Base-by-base conservation (phyloP, 2,888 invertebrate genomes). In the Mimas tiliae region DNA sequence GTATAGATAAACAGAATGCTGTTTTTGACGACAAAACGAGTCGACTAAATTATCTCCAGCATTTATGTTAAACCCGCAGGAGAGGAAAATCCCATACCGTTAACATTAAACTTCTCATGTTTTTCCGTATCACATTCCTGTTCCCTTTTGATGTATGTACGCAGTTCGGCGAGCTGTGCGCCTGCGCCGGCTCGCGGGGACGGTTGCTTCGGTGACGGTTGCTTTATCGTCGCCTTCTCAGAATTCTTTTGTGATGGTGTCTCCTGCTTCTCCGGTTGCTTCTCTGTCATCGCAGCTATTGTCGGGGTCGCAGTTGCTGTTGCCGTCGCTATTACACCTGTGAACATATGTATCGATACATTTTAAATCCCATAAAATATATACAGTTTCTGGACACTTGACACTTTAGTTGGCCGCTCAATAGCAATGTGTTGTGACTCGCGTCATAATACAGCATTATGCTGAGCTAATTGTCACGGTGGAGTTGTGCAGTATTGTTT, bases 281-380 rank as follows among this genome's bases (percentile, higher is more conserved):
- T 69, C 62, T 69, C 71, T 34, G 74, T 77, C 12, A 79, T 72
- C 21, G 80, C 73, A 0, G 85, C 72, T 1, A 86, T 75, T n/a
- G 89, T 86, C 27, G 89, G 73, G 0, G 85, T 73, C 4, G 87
- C 76, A 21, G 90, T 86, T 19, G 89, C 83, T 12, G 85, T 73
- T 3, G 87, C 76, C 19, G 90, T 86, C 21, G 89, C 83, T 12
- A 86, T 82, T 33, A 85, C 79, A 42, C 83, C 87, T 77, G 47
- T 1, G 38, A 65, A 67, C 0, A 65, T 27, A 27, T 27, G 1
- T 27, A 27, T 27, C 27, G 4, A 27, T 3, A 27, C 4, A 27
- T 3, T 3, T 27, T 27, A 27, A 27, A 27, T 27, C 4, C 1
- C 4, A 27, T 1, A 27, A 27, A 27, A 27, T 4, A 27, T 3